These are phyloP conservation scores for Tetrax tetrax DNA, from an alignment of 2,113 vertebrate species.

Conservation along the genomic window DNA sequence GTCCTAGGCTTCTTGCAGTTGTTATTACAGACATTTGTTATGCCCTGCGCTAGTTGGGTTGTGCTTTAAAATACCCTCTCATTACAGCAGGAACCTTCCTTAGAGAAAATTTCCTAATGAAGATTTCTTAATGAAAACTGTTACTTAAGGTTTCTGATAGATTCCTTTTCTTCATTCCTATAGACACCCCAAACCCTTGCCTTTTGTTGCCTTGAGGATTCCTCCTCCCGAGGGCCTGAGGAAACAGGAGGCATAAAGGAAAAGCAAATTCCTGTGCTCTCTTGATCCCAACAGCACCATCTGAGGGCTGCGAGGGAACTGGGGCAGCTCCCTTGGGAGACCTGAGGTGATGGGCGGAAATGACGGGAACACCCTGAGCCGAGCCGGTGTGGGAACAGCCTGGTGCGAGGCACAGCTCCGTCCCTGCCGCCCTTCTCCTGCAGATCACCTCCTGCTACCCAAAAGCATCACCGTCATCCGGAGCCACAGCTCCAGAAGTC, in stretches of 20 bases:
- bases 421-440: neutral
- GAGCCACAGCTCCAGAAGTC: neutral
- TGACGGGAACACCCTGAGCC: no score
- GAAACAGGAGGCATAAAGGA: fast-evolving
- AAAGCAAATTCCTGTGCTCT: neutral
- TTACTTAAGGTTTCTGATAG: neutral
- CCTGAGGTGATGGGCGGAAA: neutral
- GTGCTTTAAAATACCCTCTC: neutral
- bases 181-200: neutral
- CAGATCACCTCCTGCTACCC: neutral
- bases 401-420: fast-evolving
- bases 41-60: neutral
- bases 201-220: neutral
- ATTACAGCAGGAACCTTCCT: neutral
- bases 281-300: fast-evolving
- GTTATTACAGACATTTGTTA: neutral
- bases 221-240: neutral
- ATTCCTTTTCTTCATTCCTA: neutral
- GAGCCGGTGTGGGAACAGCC: fast-evolving
- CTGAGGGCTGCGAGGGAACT: neutral
- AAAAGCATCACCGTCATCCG: fast-evolving
- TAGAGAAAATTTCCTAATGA: neutral
- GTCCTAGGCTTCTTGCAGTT: neutral
- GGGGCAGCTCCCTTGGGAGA: neutral
- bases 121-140: neutral